Conservation (phyloP, 2,797 vertebrate species). For the Galago senegalensis region DNA sequence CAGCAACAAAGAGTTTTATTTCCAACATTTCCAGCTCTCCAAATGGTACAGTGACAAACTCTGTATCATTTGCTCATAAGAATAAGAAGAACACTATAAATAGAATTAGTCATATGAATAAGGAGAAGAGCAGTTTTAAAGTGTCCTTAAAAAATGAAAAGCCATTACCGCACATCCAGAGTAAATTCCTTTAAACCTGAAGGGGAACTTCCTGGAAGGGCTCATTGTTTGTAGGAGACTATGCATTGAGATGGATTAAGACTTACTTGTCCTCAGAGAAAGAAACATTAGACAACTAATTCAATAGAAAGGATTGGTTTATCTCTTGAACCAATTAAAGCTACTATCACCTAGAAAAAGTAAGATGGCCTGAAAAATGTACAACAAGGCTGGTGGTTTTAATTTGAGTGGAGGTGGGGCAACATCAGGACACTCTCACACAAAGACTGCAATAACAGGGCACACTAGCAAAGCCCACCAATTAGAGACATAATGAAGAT, state of each 20-base stretch:
- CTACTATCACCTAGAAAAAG: slow-evolving; percentile 27
- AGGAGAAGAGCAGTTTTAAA: not conserved
- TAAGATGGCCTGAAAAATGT: slow-evolving; percentile 15
- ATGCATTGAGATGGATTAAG: slow-evolving; percentile 67
- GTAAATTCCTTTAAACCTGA: slow-evolving; percentile 46
- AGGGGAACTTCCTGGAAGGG: slow-evolving; percentile 47
- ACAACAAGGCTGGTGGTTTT: not conserved
- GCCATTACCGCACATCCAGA: not conserved
- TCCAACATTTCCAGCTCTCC: slow-evolving; percentile 48
- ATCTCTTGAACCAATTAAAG: slow-evolving; percentile 70
- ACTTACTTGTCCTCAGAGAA: slow-evolving; percentile 59
- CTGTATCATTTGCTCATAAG: not conserved
- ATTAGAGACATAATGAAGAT: not conserved
- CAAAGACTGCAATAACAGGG: not conserved
- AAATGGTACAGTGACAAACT: not conserved
- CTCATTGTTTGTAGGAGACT: slow-evolving; percentile 67
- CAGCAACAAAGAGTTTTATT: slow-evolving; percentile 36
- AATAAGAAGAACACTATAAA: slow-evolving; percentile 6
- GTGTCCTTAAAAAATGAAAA: not conserved
- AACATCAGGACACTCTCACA: not conserved
- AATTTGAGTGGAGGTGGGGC: not conserved
- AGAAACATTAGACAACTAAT: slow-evolving; percentile 67
- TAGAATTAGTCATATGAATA: not conserved
- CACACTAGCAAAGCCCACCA: not conserved
- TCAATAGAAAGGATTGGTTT: slow-evolving; percentile 71